Percentiles rank a stretch among this genome's conserved stretches.
These are phyloP conservation scores for Druon quercuslanigerum DNA, from an alignment of 1,140 invertebrate genomes.

Conservation along the genomic window DNA sequence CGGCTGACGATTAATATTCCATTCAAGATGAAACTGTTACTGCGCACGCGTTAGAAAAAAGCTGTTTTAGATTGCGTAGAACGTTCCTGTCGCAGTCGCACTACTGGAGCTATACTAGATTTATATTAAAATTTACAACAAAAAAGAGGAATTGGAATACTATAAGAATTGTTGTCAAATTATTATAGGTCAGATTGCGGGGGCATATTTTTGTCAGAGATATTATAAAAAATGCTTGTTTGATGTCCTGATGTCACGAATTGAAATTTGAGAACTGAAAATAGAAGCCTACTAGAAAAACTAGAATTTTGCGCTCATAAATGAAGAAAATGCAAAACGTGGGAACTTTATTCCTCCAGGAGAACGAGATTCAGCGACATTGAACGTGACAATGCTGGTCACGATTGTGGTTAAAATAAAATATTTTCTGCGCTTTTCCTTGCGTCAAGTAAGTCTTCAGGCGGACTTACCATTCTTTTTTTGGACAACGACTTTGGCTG, in stretches of 20 bases:
- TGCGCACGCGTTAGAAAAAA: constrained; percentile 50
- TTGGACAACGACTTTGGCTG: constrained; percentile 78
- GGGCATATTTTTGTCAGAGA: too few species aligned
- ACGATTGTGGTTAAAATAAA: constrained; percentile 38
- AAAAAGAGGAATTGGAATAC: too few species aligned
- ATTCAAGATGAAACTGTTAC: constrained; percentile 52
- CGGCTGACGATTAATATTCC: constrained; percentile 59
- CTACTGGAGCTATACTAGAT: constrained; percentile 1
- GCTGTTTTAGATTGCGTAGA: constrained; percentile 37
- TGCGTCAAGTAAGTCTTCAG: constrained; percentile 74
- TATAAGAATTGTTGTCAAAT: too few species aligned
- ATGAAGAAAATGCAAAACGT: constrained; percentile 26
- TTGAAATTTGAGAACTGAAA: too few species aligned
- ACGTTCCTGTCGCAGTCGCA: constrained; percentile 33
- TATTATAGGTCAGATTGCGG: too few species aligned
- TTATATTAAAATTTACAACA: constrained; percentile 9
- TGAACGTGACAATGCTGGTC: constrained; percentile 40
- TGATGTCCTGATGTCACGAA: too few species aligned
- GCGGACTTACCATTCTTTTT: constrained; percentile 78
- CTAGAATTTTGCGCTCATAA: neutral
- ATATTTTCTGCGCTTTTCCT: constrained; percentile 55
- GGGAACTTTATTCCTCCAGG: constrained; percentile 33
- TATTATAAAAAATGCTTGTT: too few species aligned
- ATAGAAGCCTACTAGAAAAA: too few species aligned
- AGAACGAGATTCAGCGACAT: constrained; percentile 41